Conservation (phyloP, 2,113 vertebrate genomes). For the Pelmatolapia mariae region DNA sequence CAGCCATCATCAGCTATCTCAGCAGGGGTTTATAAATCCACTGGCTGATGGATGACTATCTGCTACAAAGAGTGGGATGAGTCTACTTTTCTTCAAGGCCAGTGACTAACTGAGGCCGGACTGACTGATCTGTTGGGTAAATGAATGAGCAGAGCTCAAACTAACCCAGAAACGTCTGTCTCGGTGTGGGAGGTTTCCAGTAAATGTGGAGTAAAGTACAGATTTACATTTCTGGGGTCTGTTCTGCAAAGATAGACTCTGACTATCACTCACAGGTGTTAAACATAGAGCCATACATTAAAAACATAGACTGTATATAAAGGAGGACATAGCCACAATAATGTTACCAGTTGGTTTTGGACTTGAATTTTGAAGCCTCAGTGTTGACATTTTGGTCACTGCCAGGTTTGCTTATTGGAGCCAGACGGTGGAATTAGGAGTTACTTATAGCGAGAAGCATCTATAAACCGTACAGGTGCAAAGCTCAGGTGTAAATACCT, state of each 20-base stretch:
- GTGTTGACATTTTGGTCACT: background rate
- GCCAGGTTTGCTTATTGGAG: background rate
- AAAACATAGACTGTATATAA: background rate
- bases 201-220: background rate
- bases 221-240: background rate
- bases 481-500: background rate
- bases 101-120: background rate
- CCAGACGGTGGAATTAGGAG: background rate
- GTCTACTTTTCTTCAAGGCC: background rate
- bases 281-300: background rate
- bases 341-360: background rate
- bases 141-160: background rate
- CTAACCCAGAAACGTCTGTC: background rate
- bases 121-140: background rate
- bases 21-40: slow-evolving; percentile 10
- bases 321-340: fast-evolving
- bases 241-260: background rate
- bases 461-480: background rate
- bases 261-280: background rate
- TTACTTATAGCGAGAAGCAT: background rate
- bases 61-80: background rate
- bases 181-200: background rate
- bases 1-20: background rate
- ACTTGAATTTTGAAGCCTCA: fast-evolving
- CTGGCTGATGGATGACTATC: slow-evolving; percentile 17